Percentiles rank a stretch among this genome's conserved stretches.
Conservation (phyloP, 2,888 invertebrate genomes). For the Athalia cordata region DNA sequence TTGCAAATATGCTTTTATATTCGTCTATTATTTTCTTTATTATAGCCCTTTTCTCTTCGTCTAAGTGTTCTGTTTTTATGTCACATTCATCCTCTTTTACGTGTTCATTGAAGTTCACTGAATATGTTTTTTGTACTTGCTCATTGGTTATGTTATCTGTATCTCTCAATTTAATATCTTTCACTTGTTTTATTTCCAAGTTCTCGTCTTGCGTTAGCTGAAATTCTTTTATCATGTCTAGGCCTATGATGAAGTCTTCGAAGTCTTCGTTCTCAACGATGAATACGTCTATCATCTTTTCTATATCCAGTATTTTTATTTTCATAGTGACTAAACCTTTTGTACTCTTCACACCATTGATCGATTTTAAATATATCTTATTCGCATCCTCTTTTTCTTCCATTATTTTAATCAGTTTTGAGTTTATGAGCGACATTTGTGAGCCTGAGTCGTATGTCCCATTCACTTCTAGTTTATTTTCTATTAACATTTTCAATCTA, state of each 20-base stretch:
- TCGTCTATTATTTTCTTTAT: constrained; percentile 40
- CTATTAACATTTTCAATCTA: constrained; percentile 51
- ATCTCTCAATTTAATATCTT: not conserved
- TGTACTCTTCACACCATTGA: constrained; percentile 56
- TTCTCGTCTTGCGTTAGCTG: constrained; percentile 48
- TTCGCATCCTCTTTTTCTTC: constrained; percentile 46
- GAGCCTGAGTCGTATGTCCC: constrained; percentile 54
- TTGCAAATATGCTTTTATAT: constrained; percentile 51
- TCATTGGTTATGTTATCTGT: not conserved
- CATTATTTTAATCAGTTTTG: constrained; percentile 50
- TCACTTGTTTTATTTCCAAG: constrained; percentile 43
- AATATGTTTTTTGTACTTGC: not conserved
- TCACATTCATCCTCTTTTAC: constrained; percentile 30
- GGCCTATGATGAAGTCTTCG: constrained; percentile 41
- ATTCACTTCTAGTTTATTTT: constrained; percentile 47
- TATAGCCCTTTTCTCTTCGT: not conserved
- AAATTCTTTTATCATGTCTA: constrained; percentile 51
- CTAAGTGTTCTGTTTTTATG: constrained; percentile 30
- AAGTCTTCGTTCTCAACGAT: constrained; percentile 48
- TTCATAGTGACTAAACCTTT: constrained; percentile 52
- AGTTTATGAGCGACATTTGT: constrained; percentile 54
- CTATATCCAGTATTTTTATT: constrained; percentile 55
- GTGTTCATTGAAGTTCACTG: constrained; percentile 34
- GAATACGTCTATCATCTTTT: constrained; percentile 51
- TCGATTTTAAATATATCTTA: constrained; percentile 49